A percentile compares a stretch with the other conserved stretches of the same genome.
These are phyloP conservation scores for Drosophila fulvimacula DNA, from an alignment of 2,888 invertebrate species.

Conservation along the genomic window DNA sequence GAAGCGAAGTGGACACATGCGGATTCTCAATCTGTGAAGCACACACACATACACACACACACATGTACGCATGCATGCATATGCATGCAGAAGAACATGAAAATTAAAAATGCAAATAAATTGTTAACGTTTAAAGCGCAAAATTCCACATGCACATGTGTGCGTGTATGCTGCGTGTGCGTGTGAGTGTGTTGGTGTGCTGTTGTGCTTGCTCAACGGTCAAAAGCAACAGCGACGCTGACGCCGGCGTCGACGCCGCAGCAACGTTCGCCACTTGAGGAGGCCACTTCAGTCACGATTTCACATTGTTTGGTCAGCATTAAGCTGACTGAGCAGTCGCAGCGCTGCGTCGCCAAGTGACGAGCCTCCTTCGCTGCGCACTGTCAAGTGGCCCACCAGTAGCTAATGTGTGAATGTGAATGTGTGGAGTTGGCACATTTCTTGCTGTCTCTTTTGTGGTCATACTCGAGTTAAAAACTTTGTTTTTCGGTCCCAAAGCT, in stretches of 20 bases:
- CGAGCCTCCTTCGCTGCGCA: slow-evolving; percentile 69
- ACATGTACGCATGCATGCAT: slow-evolving; percentile 1
- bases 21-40: slow-evolving; percentile 24
- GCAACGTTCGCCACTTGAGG: slow-evolving; percentile 58
- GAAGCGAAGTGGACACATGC: slow-evolving; percentile 52
- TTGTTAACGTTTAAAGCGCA: slow-evolving; percentile 76
- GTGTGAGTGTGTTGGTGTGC: no score
- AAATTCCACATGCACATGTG: slow-evolving; percentile 63
- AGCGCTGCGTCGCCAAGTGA: slow-evolving; percentile 55
- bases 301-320: slow-evolving; percentile 57
- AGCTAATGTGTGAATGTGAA: slow-evolving; percentile 5
- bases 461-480: slow-evolving; percentile 45
- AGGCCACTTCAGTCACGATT: slow-evolving; percentile 79
- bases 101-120: slow-evolving; percentile 81
- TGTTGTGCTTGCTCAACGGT: slow-evolving; percentile 25
- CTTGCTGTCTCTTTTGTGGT: slow-evolving; percentile 24
- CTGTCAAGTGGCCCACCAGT: slow-evolving; percentile 46
- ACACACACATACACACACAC: slow-evolving; percentile 22
- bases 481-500: slow-evolving; percentile 26
- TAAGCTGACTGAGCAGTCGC: slow-evolving; percentile 50
- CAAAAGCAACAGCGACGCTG: slow-evolving; percentile 19
- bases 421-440: slow-evolving; percentile 38
- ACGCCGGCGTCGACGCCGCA: slow-evolving; percentile 9
- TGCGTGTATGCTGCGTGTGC: slow-evolving; percentile 7
- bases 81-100: slow-evolving; percentile 61